Base-by-base conservation (phyloP, 2,888 invertebrate genomes). In the Blomia tropicalis region DNA sequence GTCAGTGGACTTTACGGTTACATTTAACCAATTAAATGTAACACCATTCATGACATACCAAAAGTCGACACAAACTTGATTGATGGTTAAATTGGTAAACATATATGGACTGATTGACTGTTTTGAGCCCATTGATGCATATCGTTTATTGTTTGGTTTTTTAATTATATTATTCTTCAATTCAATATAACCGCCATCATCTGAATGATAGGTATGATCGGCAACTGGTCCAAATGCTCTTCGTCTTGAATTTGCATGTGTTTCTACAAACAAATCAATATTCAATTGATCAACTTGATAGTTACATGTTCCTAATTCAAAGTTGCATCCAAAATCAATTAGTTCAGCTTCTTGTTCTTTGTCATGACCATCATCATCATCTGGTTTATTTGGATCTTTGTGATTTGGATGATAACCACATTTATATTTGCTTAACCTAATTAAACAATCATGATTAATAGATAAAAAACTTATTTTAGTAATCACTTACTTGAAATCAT, bases 21-120 rank as follows among this genome's bases (percentile, higher is more conserved):
- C 56, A 19, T 56, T 56, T 11, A 56, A 19, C 56, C 56, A 44
- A 27, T 29, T 29, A n/a, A 27, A 5, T 11, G 56, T 11, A 5
- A 60, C 62, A 14, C 67, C 67, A 23, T 64, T 62, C 54, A 67
- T 65, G 36, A 66, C 63, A 61, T 67, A 67, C 67, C 66, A 67
- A 43, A 67, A 67, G 27, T 64, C 60, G n/a, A 67, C 62, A 32
- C 67, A 67, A 23, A 60, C 30, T 2, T 63, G 65, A 14, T 19
- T 4, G 17, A 19, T 19, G 7, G 60, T 23, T 3, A 62, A 43
- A 31, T 56, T 56, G 11, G 51, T 11, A 11, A 47, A 47, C 22
- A 14, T 47, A 27, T 7, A 22, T 14, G 51, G 51, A 27, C 51
- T 47, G 51, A 47, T 7, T 7, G 51, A 11, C 7, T 7, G 14